Evolutionary conservation across 2,113 vertebrate species (phyloP).

Genomic region (Rhinopomastus cyanomelas): DNA sequence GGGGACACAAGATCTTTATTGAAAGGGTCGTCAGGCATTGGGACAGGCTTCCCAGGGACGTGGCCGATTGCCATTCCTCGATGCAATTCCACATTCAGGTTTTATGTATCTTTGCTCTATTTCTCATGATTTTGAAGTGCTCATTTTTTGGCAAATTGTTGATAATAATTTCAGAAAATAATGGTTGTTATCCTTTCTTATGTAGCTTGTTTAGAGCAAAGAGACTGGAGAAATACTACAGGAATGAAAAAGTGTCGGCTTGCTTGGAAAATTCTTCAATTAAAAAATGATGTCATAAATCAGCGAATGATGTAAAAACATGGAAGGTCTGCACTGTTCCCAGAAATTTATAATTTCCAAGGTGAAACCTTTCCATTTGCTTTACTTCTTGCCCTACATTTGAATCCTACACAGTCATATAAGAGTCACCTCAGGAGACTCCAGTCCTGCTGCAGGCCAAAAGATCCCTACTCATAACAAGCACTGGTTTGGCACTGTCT

Average conservation of each 20-base stretch:
- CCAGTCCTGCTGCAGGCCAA: neutral
- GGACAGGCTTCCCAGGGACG: too few species aligned
- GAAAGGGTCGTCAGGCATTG: too few species aligned
- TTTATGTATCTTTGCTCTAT: neutral
- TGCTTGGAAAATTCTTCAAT: neutral
- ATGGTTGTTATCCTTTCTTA: neutral
- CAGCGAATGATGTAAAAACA: neutral
- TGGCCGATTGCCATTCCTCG: too few species aligned
- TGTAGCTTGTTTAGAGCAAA: neutral
- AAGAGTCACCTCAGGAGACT: neutral
- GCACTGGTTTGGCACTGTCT: neutral
- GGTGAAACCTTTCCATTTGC: neutral
- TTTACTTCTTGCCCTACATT: neutral
- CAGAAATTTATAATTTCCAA: neutral
- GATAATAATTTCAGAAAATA: neutral
- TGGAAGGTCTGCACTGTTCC: neutral
- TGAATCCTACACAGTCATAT: neutral
- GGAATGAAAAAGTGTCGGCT: neutral
- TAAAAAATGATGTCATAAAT: neutral
- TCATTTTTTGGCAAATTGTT: slow-evolving; percentile 16
- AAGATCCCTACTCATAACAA: neutral
- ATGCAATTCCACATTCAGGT: too few species aligned
- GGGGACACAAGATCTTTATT: too few species aligned
- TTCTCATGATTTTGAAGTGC: slow-evolving; percentile 10
- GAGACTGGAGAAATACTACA: neutral